Percentiles rank a stretch among this genome's conserved stretches.
These are phyloP conservation scores for Catharus ustulatus DNA, from an alignment of 2,797 vertebrate species.

Conservation along the genomic window DNA sequence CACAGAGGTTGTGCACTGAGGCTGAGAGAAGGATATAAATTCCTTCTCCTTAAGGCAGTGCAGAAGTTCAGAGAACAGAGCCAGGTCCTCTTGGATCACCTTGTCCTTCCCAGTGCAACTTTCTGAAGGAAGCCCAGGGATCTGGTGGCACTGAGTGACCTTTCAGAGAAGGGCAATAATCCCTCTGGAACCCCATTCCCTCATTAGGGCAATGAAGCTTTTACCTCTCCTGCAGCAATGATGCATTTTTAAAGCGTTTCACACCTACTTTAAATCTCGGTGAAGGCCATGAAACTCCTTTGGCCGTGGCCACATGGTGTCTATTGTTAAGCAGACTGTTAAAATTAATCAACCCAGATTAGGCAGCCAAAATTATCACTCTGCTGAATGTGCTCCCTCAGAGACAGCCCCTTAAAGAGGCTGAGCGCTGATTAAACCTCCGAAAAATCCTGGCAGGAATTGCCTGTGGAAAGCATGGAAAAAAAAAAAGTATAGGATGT, in stretches of 20 bases:
- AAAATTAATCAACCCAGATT: conserved; percentile 26
- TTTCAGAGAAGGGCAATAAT: background rate
- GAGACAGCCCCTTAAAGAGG: background rate
- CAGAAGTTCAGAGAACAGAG: background rate
- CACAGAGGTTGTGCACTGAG: background rate
- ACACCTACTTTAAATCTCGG: background rate
- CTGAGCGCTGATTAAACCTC: background rate
- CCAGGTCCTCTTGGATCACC: background rate
- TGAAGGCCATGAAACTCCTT: background rate
- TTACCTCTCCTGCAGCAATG: background rate
- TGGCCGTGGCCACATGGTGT: background rate
- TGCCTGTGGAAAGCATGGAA: background rate
- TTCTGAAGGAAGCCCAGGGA: background rate
- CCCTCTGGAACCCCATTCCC: background rate
- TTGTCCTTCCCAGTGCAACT: background rate
- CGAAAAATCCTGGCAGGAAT: background rate
- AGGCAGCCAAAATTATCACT: conserved; percentile 51
- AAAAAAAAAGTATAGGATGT: background rate
- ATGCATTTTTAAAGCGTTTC: background rate
- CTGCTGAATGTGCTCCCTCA: background rate
- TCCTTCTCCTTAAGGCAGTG: background rate
- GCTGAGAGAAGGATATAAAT: background rate
- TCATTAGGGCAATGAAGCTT: conserved; percentile 4
- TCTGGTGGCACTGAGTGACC: background rate
- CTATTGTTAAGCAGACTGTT: conserved; percentile 19